These are phyloP conservation scores for Orycteropus afer DNA, from an alignment of 2,113 vertebrate genomes.

Conservation along the genomic window DNA sequence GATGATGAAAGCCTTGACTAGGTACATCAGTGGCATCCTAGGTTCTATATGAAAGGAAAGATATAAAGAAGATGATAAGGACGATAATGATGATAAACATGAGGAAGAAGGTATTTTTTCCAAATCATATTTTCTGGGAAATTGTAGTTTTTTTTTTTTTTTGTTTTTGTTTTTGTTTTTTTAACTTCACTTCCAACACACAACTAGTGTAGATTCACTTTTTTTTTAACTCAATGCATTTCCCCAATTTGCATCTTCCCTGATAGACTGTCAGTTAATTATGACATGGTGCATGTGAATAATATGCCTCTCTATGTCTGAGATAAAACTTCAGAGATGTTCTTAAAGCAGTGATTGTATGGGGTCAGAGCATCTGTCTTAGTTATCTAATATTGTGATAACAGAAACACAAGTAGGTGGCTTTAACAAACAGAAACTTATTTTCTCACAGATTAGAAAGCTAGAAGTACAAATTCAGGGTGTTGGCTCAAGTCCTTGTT, in stretches of 20 bases:
- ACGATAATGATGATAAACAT: background rate
- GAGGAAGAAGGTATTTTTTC: background rate
- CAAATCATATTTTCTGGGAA: background rate
- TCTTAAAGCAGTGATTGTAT: background rate
- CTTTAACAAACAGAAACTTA: too few relatives aligned
- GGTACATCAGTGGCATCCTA: background rate
- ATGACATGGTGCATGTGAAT: background rate
- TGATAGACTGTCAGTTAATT: background rate
- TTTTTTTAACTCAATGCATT: background rate
- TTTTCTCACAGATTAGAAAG: too few relatives aligned
- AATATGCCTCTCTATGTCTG: background rate
- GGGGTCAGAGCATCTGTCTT: background rate
- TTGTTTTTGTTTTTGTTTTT: too few relatives aligned
- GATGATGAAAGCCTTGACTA: background rate
- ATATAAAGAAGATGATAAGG: background rate
- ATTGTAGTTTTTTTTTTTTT: too few relatives aligned
- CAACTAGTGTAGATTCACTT: background rate
- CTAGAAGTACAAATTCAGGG: too few relatives aligned
- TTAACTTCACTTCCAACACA: background rate
- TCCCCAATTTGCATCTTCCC: background rate
- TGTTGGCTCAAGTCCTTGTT: too few relatives aligned
- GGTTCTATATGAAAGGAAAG: background rate
- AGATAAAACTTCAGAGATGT: background rate
- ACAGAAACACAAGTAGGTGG: too few relatives aligned
- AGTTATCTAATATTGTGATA: too few relatives aligned